Evolutionary conservation across 1,140 invertebrate species (phyloP), one percentile per base, ranked within the genome.

Genomic region (Papilio polytes): DNA sequence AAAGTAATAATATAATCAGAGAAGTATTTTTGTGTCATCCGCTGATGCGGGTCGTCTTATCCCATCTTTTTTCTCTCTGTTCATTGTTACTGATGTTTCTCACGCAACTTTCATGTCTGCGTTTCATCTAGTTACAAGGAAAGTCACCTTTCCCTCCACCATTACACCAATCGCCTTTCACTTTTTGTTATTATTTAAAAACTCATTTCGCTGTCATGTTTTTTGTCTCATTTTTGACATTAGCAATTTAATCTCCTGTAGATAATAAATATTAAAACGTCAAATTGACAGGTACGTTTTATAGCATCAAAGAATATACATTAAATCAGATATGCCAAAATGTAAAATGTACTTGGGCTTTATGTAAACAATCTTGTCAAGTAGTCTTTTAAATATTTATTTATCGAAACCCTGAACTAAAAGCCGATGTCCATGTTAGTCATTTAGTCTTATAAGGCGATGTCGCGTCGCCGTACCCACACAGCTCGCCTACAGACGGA

Each of bases 101-200:
- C 92, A 94, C 90, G 88, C 82, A 80, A 84, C 92, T 94, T 94
- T 93, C 91, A 88, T 90, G 85, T 82, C 83, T 81, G 81, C 87
- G 81, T 85, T 84, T 85, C 88, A 89, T 89, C 91, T 89, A 86
- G 89, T 90, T 89, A 89, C 92, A 74, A 87, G 86, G 89, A 93
- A 90, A 92, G 87, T 84, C 84, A 87, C 85, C 90, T 87, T 87
- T 89, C 83, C 78, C 83, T 84, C 82, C 56, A 80, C 82, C 59
- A 84, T 85, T 85, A 88, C 81, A 81, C 74, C 83, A 83, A 89
- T 88, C 83, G 83, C 90, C 92, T 92, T 94, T 94, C 92, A 92
- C 92, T 94, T 92, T 91, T 90, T 83, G 85, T 87, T 86, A 81
- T 89, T 90, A 88, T 85, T 85, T 85, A 89, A 87, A 89, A 85